Evolutionary conservation across 2,797 vertebrate species (phyloP).

Genomic region (Podargus strigoides): DNA sequence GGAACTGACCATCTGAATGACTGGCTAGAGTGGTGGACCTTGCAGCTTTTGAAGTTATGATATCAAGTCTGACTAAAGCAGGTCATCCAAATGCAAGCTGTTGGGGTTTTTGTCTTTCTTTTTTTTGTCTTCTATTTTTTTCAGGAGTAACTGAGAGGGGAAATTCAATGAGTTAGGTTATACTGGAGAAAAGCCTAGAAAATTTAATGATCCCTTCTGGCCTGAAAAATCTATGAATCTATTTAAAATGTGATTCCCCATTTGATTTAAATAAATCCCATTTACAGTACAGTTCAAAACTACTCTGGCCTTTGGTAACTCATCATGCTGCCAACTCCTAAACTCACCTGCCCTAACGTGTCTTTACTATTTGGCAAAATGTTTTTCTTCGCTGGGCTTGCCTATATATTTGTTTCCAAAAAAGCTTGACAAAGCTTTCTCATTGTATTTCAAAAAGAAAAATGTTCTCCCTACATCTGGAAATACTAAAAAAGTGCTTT

Average conservation of each 20-base stretch:
- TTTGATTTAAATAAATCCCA: background rate
- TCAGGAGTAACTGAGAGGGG: background rate
- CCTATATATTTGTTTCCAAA: conserved; percentile 51
- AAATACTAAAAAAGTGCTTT: conserved; percentile 76
- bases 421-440: conserved; percentile 70
- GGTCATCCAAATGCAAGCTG: background rate
- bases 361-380: conserved; percentile 26
- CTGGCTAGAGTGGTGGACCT: background rate
- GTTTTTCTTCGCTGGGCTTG: conserved; percentile 27
- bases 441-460: conserved; percentile 75
- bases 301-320: background rate
- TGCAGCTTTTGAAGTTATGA: background rate
- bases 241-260: background rate
- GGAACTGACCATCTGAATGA: background rate
- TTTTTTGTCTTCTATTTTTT: background rate
- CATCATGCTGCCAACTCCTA: background rate
- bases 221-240: background rate
- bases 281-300: background rate
- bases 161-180: background rate
- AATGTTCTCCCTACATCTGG: conserved; percentile 72
- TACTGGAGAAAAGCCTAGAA: background rate
- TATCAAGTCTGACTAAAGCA: background rate
- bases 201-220: background rate
- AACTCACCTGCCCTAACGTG: conserved; percentile 42
- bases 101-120: too few relatives aligned